Conservation (phyloP, 92 coral and sea anemone genomes). For the Zoanthus solanderi region DNA sequence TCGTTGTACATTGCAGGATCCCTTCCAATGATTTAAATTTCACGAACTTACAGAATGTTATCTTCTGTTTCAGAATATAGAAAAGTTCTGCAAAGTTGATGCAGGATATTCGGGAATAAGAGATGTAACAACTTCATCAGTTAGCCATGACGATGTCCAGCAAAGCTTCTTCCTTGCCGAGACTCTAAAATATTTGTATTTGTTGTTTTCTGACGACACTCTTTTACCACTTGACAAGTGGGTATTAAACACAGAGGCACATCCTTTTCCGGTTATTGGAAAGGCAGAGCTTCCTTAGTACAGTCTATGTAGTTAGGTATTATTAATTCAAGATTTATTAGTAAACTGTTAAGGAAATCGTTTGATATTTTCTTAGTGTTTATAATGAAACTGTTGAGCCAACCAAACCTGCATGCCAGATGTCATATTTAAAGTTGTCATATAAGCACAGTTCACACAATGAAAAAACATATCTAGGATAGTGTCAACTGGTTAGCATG, state of each 20-base stretch:
- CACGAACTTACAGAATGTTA: neutral
- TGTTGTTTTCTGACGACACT: slow-evolving; percentile 93
- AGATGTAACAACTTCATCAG: slow-evolving; percentile 77
- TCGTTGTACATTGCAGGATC: too few species aligned
- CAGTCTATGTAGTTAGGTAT: neutral
- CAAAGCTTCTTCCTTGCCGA: slow-evolving; percentile 99
- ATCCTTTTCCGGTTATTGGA: slow-evolving; percentile 91
- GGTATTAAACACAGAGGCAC: slow-evolving; percentile 98
- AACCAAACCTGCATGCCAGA: too few species aligned
- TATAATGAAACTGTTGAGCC: too few species aligned
- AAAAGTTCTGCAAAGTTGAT: slow-evolving; percentile 83
- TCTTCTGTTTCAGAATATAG: slow-evolving; percentile 67
- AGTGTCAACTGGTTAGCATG: too few species aligned
- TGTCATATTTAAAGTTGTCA: too few species aligned
- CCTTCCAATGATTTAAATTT: too few species aligned
- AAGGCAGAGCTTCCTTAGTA: slow-evolving; percentile 52
- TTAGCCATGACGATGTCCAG: slow-evolving; percentile 92
- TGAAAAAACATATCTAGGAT: too few species aligned
- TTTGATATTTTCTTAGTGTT: neutral
- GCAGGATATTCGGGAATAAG: slow-evolving; percentile 92
- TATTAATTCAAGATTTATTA: neutral
- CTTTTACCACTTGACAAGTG: slow-evolving; percentile 91
- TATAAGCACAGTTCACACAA: too few species aligned
- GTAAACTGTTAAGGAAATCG: neutral
- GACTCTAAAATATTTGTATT: slow-evolving; percentile 92